Evolutionary conservation across 2,888 invertebrate genomes (phyloP), one percentile per base, ranked within the genome.

Genomic region (Temnothorax unifasciatus): DNA sequence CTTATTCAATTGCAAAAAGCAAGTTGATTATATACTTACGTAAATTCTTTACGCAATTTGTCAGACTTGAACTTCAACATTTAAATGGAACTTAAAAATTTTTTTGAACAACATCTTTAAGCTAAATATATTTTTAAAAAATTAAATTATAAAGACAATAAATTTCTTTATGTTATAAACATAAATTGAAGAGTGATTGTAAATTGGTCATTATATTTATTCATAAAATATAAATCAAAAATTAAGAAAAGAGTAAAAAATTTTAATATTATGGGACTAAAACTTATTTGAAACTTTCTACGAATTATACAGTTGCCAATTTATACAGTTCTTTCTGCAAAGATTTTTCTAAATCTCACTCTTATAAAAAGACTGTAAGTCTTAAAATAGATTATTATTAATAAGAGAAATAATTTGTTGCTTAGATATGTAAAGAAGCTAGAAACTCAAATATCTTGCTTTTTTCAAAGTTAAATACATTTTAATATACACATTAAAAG

Each of bases 1-100:
- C 75, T 73, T 44, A 15, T 74, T 75, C 75, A 59, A 81, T 57
- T 75, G 38, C 76, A 75, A 81, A 59, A 81, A 74, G 18, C 57
- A 50, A 59, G 3, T 47, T 59, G 38, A 81, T 81, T 75, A 38
- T 74, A 21, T 54, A 75, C 75, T 73, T 47, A 59, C 34, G 34
- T 59, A 75, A 59, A 47, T 74, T 74, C 13, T 59, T 47, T 57
- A 74, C 5, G 75, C 38, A 74, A 59, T 38, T 54, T n/a, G 41
- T 54, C 52, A 77, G 21, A 73, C 29, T 21, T 50, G 34, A 79
- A 34, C 47, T 77, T 79, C 11, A 47, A 79, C 5, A 59, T 74
- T 77, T 68, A 21, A 59, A 21, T 8, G 2, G 11, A 44, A 29
- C 8, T 15, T 25, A 3, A 18, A 29, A 15, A 76, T 29, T n/a